phyloP scores from a whole-genome alignment of 2,113 vertebrate species.

The Cebus imitator region DNA sequence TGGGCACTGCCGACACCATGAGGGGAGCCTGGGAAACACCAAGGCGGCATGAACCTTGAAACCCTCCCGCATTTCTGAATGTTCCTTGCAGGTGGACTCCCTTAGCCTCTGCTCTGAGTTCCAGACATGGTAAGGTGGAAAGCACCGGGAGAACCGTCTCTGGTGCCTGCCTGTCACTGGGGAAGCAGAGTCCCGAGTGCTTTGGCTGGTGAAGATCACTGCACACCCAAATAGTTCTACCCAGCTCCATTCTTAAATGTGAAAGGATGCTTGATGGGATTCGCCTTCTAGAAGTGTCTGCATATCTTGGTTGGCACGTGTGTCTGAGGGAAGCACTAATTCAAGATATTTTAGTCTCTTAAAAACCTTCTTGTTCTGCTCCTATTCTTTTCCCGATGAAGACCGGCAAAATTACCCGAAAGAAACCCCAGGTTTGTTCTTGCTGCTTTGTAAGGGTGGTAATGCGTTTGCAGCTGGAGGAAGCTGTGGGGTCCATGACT shows the following conservation, averaged over 20 bases:
- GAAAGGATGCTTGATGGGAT: neutral
- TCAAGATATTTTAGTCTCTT: neutral
- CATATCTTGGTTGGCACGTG: rapidly evolving
- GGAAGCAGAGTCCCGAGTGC: neutral
- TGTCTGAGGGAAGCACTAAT: neutral
- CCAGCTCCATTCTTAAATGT: neutral
- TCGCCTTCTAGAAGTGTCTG: neutral
- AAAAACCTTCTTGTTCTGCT: neutral
- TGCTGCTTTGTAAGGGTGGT: neutral
- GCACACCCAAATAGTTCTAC: rapidly evolving
- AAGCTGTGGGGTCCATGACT: rapidly evolving
- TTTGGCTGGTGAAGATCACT: neutral
- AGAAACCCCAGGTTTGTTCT: neutral
- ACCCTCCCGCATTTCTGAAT: neutral
- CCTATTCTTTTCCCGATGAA: neutral
- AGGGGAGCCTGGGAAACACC: neutral
- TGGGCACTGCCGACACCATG: rapidly evolving
- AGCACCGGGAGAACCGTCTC: neutral
- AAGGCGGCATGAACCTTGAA: neutral
- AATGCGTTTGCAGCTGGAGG: neutral
- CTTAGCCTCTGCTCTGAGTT: neutral
- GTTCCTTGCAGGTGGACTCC: neutral
- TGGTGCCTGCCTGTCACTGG: neutral
- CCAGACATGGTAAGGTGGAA: neutral
- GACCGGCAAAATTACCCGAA: neutral